phyloP scores from a whole-genome alignment of 2,113 vertebrate species.

The Phalacrocorax pelagicus region DNA sequence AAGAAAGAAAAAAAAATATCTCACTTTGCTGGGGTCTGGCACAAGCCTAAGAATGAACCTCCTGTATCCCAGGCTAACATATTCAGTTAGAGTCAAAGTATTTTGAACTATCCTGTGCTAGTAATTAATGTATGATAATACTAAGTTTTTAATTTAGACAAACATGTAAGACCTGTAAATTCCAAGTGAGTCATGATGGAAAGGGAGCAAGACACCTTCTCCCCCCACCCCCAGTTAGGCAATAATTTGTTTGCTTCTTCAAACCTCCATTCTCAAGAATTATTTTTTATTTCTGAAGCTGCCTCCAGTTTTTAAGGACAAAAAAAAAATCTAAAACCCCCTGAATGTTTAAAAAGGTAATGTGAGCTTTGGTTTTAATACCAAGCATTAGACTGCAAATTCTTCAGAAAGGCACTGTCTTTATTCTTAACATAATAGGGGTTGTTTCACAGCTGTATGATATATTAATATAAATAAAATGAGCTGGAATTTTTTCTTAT shows the following conservation, averaged over 20 bases:
- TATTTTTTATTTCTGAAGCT: neutral
- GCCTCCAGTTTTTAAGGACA: neutral
- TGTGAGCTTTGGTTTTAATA: neutral
- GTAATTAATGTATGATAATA: slow-evolving; percentile 2
- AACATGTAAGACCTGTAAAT: slow-evolving; percentile 26
- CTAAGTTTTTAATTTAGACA: slow-evolving; percentile 30
- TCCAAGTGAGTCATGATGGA: slow-evolving; percentile 14
- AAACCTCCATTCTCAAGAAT: neutral
- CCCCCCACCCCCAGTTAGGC: neutral
- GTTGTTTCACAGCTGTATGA: neutral
- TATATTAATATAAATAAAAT: neutral
- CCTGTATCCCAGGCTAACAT: neutral
- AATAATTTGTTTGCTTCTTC: slow-evolving; percentile 1
- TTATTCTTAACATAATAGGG: neutral
- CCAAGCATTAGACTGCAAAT: neutral
- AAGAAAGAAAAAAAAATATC: neutral
- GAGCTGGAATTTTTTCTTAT: neutral
- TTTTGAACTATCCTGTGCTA: neutral
- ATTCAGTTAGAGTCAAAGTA: neutral
- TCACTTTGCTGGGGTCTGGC: neutral
- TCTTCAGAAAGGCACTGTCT: neutral
- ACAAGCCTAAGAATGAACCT: neutral
- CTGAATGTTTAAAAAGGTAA: neutral
- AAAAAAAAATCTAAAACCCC: neutral
- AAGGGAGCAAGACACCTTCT: neutral